Evolutionary conservation across 2,888 invertebrate genomes (phyloP).

Genomic region (Stegophylla sp.): DNA sequence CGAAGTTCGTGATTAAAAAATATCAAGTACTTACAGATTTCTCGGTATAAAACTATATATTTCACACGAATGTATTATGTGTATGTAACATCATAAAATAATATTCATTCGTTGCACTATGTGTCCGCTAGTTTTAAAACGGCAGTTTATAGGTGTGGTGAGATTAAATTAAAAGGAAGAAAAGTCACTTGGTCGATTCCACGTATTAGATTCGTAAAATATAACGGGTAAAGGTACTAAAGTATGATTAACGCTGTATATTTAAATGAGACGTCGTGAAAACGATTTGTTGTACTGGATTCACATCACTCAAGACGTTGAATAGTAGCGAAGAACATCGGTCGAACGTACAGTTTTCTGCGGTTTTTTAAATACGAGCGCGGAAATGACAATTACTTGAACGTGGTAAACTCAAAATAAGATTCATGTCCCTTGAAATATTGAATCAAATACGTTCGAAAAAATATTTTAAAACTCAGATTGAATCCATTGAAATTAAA

Average conservation of each 20-base stretch:
- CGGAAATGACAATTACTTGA: too few species aligned
- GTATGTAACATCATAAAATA: too few species aligned
- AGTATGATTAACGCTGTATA: neutral
- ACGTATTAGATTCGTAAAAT: neutral
- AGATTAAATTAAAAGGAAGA: neutral
- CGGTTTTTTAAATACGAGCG: neutral
- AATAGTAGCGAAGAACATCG: neutral
- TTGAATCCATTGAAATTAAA: too few species aligned
- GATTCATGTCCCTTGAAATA: too few species aligned
- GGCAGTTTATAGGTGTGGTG: neutral
- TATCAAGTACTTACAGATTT: too few species aligned
- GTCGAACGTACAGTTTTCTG: too few species aligned
- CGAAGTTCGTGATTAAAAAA: too few species aligned
- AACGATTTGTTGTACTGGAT: neutral
- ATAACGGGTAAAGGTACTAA: neutral
- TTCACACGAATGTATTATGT: too few species aligned
- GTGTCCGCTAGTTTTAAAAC: neutral
- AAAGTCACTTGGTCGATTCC: neutral
- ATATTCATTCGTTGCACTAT: neutral
- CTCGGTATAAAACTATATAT: too few species aligned
- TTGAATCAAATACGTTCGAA: too few species aligned
- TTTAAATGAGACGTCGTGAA: slow-evolving; percentile 1
- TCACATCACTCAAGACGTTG: neutral
- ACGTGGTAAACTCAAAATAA: too few species aligned
- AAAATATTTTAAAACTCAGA: too few species aligned